Percentiles rank a stretch among this genome's conserved stretches.
Evolutionary conservation across 2,797 vertebrate genomes (phyloP).

Genomic region (Rhinella marina): DNA sequence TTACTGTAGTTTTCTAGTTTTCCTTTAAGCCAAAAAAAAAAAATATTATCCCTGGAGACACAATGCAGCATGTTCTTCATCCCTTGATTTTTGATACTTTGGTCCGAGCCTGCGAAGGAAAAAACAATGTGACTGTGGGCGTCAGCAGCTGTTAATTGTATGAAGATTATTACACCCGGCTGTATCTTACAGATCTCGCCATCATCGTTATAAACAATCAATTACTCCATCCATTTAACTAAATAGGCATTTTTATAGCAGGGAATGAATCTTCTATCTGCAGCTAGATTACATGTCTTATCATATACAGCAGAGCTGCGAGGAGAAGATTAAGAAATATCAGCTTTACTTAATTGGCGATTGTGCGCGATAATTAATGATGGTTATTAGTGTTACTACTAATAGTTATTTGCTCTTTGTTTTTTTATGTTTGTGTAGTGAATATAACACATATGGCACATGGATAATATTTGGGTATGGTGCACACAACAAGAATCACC

Average conservation of each 20-base stretch:
- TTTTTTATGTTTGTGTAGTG: neutral
- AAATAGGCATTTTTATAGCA: conserved; percentile 40
- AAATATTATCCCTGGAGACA: neutral
- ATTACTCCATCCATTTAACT: conserved; percentile 53
- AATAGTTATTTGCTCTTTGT: neutral
- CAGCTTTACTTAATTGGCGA: neutral
- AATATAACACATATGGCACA: neutral
- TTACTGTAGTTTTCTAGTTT: neutral
- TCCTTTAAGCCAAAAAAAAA: neutral
- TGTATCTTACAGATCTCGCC: conserved; percentile 49
- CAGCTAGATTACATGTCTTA: neutral
- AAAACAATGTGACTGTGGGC: conserved; percentile 6
- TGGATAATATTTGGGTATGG: neutral
- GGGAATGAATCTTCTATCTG: neutral
- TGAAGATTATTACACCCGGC: conserved; percentile 44
- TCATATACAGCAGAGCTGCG: neutral
- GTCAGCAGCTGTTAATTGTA: conserved; percentile 39
- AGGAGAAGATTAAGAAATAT: neutral
- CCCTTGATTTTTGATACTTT: neutral
- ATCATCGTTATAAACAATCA: conserved; percentile 63
- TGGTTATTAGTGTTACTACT: neutral
- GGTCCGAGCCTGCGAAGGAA: conserved; percentile 5
- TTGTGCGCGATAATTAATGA: neutral
- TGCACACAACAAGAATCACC: neutral
- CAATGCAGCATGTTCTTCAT: neutral